Evolutionary conservation across 1,140 invertebrate species (phyloP), one percentile per base, ranked within the genome.

Genomic region (Eumaeus atala): DNA sequence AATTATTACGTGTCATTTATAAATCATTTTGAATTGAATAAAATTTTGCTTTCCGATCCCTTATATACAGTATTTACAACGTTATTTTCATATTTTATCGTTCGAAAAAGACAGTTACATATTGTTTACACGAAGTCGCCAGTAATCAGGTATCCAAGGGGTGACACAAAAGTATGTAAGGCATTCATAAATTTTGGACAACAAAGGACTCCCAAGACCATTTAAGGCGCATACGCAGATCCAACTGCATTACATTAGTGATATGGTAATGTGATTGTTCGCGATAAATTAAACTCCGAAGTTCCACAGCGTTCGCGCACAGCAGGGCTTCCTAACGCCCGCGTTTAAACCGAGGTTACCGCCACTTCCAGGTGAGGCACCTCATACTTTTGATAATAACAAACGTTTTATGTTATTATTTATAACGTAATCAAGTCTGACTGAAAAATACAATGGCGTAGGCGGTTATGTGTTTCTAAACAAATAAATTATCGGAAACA

Each of bases 201-300:
- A 86, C 83, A 86, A 86, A 84, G 78, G 81, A 70, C 65, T 78
- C 67, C 65, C 73, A 72, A 77, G 74, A 75, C 74, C 79, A 77
- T 84, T 86, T 84, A 86, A 83, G 78, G 78, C 60, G 63, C 65
- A 78, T 70, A 75, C 64, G 63, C 71, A 70, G 70, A 75, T 83
- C 69, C 72, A 64, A 68, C 71, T 67, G 73, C 74, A 72, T 83
- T 80, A 80, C 72, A 72, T 80, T 82, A 77, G 76, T 77, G 77
- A 78, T 86, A 86, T 86, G 83, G 77, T 86, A 86, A 86, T 86
- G 77, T 83, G 78, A 84, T 84, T 83, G 79, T 44, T 44, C 72
- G 74, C 78, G 74, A 86, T 86, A 84, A 84, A 84, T 86, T 82
- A 86, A 81, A 74, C 66, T 64, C 66, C 63, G 64, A 6, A 70